Percentiles rank a stretch among this genome's conserved stretches.
phyloP scores from a whole-genome alignment of 2,888 invertebrate genomes.

The Melanchra persicariae region DNA sequence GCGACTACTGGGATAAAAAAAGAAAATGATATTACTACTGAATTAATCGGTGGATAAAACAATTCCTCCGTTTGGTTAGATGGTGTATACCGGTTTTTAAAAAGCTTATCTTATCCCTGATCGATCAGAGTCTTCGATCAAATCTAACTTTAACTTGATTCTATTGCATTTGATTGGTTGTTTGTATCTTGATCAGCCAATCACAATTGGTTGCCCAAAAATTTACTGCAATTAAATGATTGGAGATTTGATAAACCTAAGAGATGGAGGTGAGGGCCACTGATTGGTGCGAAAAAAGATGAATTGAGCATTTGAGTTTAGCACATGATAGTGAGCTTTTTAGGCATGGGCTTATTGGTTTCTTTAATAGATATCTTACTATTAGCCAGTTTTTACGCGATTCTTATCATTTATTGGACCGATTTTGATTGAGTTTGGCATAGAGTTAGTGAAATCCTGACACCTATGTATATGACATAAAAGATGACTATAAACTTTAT shows the following conservation, averaged over 20 bases:
- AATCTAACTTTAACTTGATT: conserved; percentile 5
- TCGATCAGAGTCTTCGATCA: conserved; percentile 22
- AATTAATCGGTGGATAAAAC: conserved; percentile 19
- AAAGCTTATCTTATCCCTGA: conserved; percentile 20
- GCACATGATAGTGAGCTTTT: background rate
- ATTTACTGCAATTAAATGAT: background rate
- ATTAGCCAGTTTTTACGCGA: background rate
- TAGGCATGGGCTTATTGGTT: background rate
- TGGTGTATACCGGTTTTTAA: conserved; percentile 5
- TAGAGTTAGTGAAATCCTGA: background rate
- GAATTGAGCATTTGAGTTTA: background rate
- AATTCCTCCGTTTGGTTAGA: background rate
- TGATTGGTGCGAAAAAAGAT: conserved; percentile 21
- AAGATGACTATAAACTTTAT: background rate
- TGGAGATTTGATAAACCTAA: background rate
- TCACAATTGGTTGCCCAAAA: background rate
- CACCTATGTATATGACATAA: background rate
- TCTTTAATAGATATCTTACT: background rate
- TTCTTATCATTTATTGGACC: background rate
- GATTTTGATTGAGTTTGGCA: background rate
- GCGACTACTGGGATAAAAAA: background rate
- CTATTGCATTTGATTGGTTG: conserved; percentile 24
- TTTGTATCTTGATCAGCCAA: conserved; percentile 14
- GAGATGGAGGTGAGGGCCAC: background rate
- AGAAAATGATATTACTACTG: background rate